These are phyloP conservation scores for Trogon melanurus DNA, from an alignment of 2,113 vertebrate species.

Conservation along the genomic window DNA sequence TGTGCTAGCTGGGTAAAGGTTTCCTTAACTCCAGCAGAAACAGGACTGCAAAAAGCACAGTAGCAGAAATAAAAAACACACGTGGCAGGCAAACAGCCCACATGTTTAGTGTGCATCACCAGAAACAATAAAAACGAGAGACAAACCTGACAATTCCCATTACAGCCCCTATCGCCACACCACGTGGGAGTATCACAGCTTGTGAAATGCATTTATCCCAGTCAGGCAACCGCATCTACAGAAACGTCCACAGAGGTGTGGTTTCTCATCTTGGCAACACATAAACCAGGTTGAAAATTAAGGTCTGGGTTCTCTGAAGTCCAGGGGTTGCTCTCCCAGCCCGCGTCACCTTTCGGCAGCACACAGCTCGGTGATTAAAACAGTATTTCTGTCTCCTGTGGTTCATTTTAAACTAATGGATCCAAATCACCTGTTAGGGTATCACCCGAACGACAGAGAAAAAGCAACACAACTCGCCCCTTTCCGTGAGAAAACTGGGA, in stretches of 20 bases:
- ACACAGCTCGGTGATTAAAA: background rate
- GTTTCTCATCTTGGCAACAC: background rate
- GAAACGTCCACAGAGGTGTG: fast-evolving
- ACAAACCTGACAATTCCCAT: background rate
- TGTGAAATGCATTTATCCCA: background rate
- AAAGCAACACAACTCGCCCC: background rate
- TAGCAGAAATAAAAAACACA: fast-evolving
- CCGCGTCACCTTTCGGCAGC: fast-evolving
- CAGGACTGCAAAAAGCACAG: background rate
- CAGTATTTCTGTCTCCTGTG: background rate
- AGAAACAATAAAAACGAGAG: background rate
- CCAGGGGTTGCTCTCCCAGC: background rate
- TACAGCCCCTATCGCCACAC: background rate
- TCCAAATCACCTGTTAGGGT: background rate
- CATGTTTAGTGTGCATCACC: background rate
- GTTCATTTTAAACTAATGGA: background rate
- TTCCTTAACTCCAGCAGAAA: background rate
- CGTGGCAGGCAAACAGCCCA: background rate
- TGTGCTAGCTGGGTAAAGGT: background rate
- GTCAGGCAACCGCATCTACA: background rate
- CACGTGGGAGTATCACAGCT: background rate
- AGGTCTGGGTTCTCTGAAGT: background rate
- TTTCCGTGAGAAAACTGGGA: background rate
- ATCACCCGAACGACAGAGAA: background rate
- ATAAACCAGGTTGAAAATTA: background rate